Evolutionary conservation across 2,113 vertebrate species (phyloP).

Genomic region (Coryphaenoides rupestris): DNA sequence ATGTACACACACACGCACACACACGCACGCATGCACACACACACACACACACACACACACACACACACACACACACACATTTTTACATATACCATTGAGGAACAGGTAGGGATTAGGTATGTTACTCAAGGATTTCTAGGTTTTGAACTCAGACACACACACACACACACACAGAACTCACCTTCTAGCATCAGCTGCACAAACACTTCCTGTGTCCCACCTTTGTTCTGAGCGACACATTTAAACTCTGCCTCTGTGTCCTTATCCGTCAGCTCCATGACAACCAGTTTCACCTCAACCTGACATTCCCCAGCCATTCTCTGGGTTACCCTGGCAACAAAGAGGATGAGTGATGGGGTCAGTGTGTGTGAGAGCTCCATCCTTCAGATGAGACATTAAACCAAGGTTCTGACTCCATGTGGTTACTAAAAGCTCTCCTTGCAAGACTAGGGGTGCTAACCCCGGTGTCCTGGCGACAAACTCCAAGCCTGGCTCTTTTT

Average conservation of each 20-base stretch:
- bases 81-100: no score
- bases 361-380: not conserved
- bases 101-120: no score
- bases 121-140: no score
- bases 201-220: slow-evolving; percentile 69
- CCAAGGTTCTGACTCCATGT: no score
- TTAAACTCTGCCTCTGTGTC: slow-evolving; percentile 77
- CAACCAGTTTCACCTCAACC: slow-evolving; percentile 75
- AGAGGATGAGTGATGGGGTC: not conserved
- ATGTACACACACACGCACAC: not conserved
- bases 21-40: not conserved
- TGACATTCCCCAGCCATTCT: slow-evolving; percentile 71
- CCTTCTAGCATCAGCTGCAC: slow-evolving; percentile 77
- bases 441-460: no score
- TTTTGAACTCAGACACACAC: not conserved
- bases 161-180: slow-evolving; percentile 42
- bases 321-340: slow-evolving; percentile 69
- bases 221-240: slow-evolving; percentile 73
- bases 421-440: no score
- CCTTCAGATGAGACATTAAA: no score
- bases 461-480: no score
- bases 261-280: slow-evolving; percentile 73
- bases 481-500: no score
- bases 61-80: not conserved
- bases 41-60: no score